Conservation (phyloP, 1,140 invertebrate species). For the Ceratina japonica region DNA sequence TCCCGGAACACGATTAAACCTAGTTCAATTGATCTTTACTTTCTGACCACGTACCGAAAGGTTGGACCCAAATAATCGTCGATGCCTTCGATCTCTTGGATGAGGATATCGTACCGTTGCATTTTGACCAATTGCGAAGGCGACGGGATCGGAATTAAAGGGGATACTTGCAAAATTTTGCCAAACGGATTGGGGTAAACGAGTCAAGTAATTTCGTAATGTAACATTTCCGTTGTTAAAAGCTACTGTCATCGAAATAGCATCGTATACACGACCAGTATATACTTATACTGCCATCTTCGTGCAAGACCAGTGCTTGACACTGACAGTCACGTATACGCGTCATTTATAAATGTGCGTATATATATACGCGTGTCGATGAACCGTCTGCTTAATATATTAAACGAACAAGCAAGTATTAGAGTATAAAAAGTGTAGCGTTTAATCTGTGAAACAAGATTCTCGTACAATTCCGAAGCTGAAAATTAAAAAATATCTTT, state of each 20-base stretch:
- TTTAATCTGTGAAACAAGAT: neutral
- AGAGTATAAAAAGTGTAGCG: neutral
- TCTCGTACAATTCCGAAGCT: too few relatives aligned
- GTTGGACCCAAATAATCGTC: constrained; percentile 95
- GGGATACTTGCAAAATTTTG: neutral
- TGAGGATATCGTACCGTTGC: constrained; percentile 83
- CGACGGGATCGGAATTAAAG: neutral
- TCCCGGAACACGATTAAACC: neutral
- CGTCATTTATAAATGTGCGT: neutral
- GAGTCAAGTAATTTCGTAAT: constrained; percentile 17
- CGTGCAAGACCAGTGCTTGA: neutral
- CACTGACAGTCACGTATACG: neutral
- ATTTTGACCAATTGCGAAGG: constrained; percentile 47
- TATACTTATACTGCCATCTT: constrained; percentile 44
- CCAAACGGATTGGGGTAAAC: neutral
- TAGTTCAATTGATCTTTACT: neutral
- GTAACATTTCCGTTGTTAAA: constrained; percentile 1
- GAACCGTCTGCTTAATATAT: constrained; percentile 6
- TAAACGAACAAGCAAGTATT: too few relatives aligned
- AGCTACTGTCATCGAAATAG: neutral
- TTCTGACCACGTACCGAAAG: constrained; percentile 85
- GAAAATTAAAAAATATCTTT: neutral
- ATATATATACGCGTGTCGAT: too few relatives aligned
- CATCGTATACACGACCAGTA: too few relatives aligned
- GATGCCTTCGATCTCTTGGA: constrained; percentile 93